Conservation (phyloP, 2,797 vertebrate genomes). For the Coccyzus lansbergi region DNA sequence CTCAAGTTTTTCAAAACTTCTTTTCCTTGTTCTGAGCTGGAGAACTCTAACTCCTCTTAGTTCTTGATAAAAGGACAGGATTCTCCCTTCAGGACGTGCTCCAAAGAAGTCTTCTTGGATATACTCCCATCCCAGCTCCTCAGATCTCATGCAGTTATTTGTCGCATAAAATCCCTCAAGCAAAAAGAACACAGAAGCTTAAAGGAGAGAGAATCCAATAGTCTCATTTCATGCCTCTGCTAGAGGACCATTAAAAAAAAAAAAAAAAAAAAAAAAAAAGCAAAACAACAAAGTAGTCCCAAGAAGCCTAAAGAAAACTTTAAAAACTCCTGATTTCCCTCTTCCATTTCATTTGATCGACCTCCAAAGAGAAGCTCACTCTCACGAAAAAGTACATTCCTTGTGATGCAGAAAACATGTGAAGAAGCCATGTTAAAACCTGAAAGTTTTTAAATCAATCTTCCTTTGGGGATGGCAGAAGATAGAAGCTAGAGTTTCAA, state of each 20-base stretch:
- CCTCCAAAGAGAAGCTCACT: neutral
- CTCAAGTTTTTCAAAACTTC: neutral
- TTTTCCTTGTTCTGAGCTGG: neutral
- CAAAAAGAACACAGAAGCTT: neutral
- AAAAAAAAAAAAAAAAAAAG: too few relatives aligned
- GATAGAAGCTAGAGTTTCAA: neutral
- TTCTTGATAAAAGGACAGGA: neutral
- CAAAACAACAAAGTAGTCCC: neutral
- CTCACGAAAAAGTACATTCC: neutral
- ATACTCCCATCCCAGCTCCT: neutral
- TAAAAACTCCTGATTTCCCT: neutral
- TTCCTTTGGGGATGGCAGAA: neutral
- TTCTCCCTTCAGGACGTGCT: neutral
- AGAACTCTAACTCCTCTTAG: neutral
- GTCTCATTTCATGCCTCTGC: neutral
- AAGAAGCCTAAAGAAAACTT: neutral
- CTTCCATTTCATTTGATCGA: neutral
- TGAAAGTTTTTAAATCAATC: neutral
- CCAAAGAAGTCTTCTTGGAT: neutral
- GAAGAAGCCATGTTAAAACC: neutral
- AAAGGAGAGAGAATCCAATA: neutral
- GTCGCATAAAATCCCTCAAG: slow-evolving; percentile 7
- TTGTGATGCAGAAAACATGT: neutral
- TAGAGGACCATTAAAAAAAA: neutral
- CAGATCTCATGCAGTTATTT: neutral